These are phyloP conservation scores for Megalops atlanticus DNA, from an alignment of 2,113 vertebrate species.

Conservation along the genomic window DNA sequence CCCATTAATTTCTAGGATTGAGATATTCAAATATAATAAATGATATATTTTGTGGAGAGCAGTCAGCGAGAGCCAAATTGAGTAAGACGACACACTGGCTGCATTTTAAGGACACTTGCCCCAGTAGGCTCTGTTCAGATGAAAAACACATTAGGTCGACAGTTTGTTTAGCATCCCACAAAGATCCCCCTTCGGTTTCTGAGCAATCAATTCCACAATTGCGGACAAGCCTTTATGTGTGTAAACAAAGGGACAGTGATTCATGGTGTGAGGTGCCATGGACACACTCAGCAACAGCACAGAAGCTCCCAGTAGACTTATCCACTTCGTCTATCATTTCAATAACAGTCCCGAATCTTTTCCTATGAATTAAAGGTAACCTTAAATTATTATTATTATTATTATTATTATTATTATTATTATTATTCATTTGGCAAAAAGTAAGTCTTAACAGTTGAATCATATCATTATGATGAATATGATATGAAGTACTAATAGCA, in stretches of 20 bases:
- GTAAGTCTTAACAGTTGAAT: no score
- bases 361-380: no score
- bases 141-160: neutral
- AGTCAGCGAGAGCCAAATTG: neutral
- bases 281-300: neutral
- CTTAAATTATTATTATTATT: no score
- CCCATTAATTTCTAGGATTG: neutral
- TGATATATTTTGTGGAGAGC: neutral
- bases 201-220: conserved; percentile 8
- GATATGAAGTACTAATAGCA: no score
- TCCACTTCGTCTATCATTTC: neutral
- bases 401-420: no score
- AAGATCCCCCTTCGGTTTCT: neutral
- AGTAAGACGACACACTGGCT: neutral
- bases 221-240: conserved; percentile 20
- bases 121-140: neutral
- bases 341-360: neutral
- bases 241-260: conserved; percentile 26
- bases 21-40: neutral
- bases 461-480: no score
- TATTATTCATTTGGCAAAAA: no score
- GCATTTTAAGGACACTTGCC: neutral
- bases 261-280: neutral
- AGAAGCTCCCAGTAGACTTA: neutral
- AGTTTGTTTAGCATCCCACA: conserved; percentile 12